Percentiles rank a stretch among this genome's conserved stretches.
Conservation (phyloP, 1,140 invertebrate species). For the Brachionus plicatilis region DNA sequence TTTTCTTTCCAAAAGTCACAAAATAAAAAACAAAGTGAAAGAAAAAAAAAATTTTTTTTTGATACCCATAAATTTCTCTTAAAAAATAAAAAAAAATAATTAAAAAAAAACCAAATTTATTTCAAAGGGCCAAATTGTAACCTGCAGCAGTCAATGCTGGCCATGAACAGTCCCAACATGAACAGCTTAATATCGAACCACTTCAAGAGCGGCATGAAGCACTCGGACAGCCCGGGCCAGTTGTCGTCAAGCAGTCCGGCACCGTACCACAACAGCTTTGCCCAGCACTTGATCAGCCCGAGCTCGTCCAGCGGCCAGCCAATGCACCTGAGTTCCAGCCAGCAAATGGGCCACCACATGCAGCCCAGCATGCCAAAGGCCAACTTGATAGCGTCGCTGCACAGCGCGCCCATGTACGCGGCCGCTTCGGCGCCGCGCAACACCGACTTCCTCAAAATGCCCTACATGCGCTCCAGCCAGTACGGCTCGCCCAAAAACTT, state of each 20-base stretch:
- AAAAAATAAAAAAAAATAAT: neutral
- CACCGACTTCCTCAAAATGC: neutral
- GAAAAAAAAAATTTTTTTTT: neutral
- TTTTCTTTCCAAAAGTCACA: too few species aligned
- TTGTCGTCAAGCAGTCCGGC: neutral
- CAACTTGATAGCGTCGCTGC: neutral
- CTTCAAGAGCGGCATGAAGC: neutral
- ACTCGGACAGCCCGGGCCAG: neutral
- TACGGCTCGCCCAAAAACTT: neutral
- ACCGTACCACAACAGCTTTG: neutral
- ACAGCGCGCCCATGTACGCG: neutral
- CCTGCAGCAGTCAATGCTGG: neutral
- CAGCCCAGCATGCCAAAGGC: neutral
- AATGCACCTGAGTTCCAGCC: neutral
- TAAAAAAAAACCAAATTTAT: neutral
- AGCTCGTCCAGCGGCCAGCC: neutral
- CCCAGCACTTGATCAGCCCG: neutral
- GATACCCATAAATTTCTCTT: neutral
- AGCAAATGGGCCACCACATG: neutral
- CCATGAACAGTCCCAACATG: neutral
- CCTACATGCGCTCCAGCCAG: neutral
- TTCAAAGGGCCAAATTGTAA: neutral
- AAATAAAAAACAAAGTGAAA: neutral
- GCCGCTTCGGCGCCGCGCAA: neutral
- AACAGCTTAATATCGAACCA: neutral